Conservation (phyloP, 2,888 invertebrate species). For the Mamestra brassicae region DNA sequence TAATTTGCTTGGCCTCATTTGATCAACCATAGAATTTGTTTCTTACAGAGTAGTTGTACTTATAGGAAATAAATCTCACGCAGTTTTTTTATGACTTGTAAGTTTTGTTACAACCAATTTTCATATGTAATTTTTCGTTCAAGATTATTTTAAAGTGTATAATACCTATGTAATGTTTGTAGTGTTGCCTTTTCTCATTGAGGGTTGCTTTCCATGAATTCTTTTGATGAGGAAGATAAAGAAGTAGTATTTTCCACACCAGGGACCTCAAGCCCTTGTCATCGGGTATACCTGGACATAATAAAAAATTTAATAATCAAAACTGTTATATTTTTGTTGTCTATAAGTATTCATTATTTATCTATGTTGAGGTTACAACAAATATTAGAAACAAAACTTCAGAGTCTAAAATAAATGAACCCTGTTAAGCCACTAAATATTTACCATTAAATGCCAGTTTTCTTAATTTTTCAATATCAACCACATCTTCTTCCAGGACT, state of each 20-base stretch:
- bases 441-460: constrained; percentile 95
- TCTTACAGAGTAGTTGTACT: too few relatives aligned
- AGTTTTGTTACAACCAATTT: background rate
- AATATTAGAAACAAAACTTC: background rate
- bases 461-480: constrained; percentile 93
- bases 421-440: background rate
- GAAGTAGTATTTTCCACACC: constrained; percentile 97
- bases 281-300: constrained; percentile 95
- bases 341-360: background rate
- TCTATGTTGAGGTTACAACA: background rate
- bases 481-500: constrained; percentile 92
- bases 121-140: background rate
- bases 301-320: constrained; percentile 29
- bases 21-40: too few relatives aligned
- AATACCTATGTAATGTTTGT: constrained; percentile 93
- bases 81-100: background rate
- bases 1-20: too few relatives aligned
- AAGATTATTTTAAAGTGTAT: background rate
- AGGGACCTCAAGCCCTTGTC: constrained; percentile 95
- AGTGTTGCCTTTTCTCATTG: constrained; percentile 94
- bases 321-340: background rate
- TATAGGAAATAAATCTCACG: too few relatives aligned
- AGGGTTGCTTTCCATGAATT: constrained; percentile 93
- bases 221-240: constrained; percentile 95
- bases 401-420: background rate